A percentile compares a stretch with the other conserved stretches of the same genome.
Evolutionary conservation across 2,113 vertebrate genomes (phyloP).

Genomic region (Proterorhinus semilunaris): DNA sequence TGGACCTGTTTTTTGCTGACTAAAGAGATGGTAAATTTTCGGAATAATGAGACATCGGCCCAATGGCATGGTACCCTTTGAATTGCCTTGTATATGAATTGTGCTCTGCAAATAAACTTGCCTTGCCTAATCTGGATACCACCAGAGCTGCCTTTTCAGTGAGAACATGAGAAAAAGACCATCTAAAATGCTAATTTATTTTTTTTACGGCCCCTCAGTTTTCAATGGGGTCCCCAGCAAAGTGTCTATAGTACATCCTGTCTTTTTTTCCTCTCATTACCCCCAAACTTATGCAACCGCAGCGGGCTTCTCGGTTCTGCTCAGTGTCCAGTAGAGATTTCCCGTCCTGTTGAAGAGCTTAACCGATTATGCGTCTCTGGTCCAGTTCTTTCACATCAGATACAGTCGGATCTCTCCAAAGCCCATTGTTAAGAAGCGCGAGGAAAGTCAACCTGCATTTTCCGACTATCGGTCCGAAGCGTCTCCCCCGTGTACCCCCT

Average conservation of each 20-base stretch:
- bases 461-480: constrained; percentile 35
- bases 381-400: constrained; percentile 29
- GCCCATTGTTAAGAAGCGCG: constrained; percentile 18
- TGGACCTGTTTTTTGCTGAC: too few species aligned
- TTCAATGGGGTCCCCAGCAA: background rate
- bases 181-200: too few species aligned
- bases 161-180: too few species aligned
- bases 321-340: constrained; percentile 21
- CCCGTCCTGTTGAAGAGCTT: constrained; percentile 16
- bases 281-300: background rate
- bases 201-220: background rate
- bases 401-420: constrained; percentile 9
- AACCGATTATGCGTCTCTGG: constrained; percentile 34
- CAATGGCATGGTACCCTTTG: too few species aligned
- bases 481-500: constrained; percentile 55
- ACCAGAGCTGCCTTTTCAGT: too few species aligned
- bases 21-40: too few species aligned
- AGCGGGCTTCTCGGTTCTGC: constrained; percentile 13
- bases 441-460: constrained; percentile 34
- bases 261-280: background rate
- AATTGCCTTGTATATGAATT: too few species aligned
- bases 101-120: too few species aligned
- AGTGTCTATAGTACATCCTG: background rate
- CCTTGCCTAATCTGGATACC: too few species aligned
- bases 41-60: too few species aligned